phyloP scores from a whole-genome alignment of 2,797 vertebrate species.

The Mastacembelus armatus region DNA sequence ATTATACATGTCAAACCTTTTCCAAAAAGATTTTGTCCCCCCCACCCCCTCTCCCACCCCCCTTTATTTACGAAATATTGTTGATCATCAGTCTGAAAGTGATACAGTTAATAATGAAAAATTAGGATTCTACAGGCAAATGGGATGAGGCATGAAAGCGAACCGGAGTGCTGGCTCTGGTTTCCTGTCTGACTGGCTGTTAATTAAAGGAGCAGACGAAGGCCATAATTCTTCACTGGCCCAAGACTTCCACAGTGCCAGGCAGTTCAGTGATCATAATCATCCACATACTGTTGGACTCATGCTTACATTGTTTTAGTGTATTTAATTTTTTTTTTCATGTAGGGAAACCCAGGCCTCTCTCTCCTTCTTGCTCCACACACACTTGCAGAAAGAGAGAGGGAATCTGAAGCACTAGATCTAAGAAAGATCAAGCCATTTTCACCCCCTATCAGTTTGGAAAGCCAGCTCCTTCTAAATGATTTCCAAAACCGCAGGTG shows the following conservation, averaged over 20 bases:
- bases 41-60: too few relatives aligned
- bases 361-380: slow-evolving; percentile 22
- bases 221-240: slow-evolving; percentile 68
- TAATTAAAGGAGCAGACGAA: slow-evolving; percentile 83
- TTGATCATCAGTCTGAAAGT: slow-evolving; percentile 73
- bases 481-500: slow-evolving; percentile 77
- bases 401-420: slow-evolving; percentile 40
- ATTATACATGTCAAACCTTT: slow-evolving; percentile 51
- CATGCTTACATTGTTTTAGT: slow-evolving; percentile 45
- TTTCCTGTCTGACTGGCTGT: slow-evolving; percentile 82
- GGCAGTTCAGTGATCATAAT: slow-evolving; percentile 58
- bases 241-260: slow-evolving; percentile 62
- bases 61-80: slow-evolving; percentile 61
- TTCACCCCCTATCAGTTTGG: slow-evolving; percentile 76
- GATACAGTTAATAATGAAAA: slow-evolving; percentile 80
- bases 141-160: slow-evolving; percentile 80
- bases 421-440: slow-evolving; percentile 74
- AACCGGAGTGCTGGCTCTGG: slow-evolving; percentile 76
- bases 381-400: slow-evolving; percentile 40
- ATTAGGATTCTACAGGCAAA: slow-evolving; percentile 77
- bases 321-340: slow-evolving; percentile 37
- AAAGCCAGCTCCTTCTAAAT: slow-evolving; percentile 63
- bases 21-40: slow-evolving; percentile 15
- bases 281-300: slow-evolving; percentile 49
- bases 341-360: slow-evolving; percentile 41